These are phyloP conservation scores for Chloromyia formosa DNA, from an alignment of 2,888 invertebrate species.

Conservation along the genomic window DNA sequence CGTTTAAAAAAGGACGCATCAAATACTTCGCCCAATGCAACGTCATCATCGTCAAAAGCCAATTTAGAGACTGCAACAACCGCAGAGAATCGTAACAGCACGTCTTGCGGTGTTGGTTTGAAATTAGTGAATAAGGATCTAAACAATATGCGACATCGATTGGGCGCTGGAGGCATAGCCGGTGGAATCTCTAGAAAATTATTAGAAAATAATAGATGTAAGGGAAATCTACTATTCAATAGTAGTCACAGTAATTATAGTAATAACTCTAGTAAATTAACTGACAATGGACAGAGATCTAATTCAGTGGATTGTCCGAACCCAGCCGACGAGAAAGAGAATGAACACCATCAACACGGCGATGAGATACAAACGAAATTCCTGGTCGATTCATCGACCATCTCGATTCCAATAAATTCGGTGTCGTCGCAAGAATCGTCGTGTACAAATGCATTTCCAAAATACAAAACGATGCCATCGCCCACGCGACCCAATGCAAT, in stretches of 20 bases:
- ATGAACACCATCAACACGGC: background rate
- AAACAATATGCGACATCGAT: slow-evolving; percentile 48
- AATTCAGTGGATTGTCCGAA: slow-evolving; percentile 48
- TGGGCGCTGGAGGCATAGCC: slow-evolving; percentile 47
- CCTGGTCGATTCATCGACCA: slow-evolving; percentile 67
- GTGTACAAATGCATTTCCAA: slow-evolving; percentile 61
- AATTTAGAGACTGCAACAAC: slow-evolving; percentile 24
- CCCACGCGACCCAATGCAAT: slow-evolving; percentile 62
- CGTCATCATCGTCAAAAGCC: background rate
- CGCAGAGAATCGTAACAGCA: slow-evolving; percentile 29
- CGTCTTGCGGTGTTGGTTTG: slow-evolving; percentile 48
- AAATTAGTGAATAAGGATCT: slow-evolving; percentile 49
- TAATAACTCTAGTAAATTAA: background rate
- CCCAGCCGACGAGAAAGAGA: slow-evolving; percentile 5
- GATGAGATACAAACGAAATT: slow-evolving; percentile 49
- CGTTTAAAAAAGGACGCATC: slow-evolving; percentile 69
- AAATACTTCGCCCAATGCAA: background rate
- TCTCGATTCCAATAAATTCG: slow-evolving; percentile 66
- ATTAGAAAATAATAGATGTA: slow-evolving; percentile 33
- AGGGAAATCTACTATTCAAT: background rate
- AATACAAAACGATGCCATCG: slow-evolving; percentile 70
- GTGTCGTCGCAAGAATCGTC: slow-evolving; percentile 55
- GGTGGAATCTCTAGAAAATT: slow-evolving; percentile 36
- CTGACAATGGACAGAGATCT: slow-evolving; percentile 42
- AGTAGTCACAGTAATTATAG: slow-evolving; percentile 1